Base-by-base conservation (phyloP, 92 coral and sea anemone species). In the Epizoanthus ramosus region DNA sequence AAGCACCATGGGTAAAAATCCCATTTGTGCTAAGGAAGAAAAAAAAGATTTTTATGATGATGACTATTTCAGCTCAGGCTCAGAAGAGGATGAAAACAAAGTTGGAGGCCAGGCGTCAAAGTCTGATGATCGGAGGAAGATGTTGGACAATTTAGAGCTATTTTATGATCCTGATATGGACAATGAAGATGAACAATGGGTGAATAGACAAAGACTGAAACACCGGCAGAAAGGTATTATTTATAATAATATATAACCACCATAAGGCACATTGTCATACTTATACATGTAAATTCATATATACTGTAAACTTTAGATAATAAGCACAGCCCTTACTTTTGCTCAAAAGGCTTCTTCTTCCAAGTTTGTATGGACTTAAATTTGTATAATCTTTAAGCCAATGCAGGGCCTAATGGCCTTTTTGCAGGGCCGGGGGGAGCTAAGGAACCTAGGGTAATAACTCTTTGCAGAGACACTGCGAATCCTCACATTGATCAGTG, bases 81-180 rank as follows among this genome's bases (percentile, higher is more conserved):
- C 98, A 52, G 99, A 96, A 3, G 88, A 79, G 23, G 99, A 96
- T 84, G 96, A 92, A 58, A 86, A 96, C 80, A 81, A 56, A 66
- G 99, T 96, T 41, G 99, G 98, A 41, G 99, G 99, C 1, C 77
- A 89, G 33, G 87, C 91, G 64, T 96, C 99, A 1, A 96, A 96
- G 75, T 96, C 99, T 10, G 89, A 88, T 77, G 88, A 90, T 70
- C 93, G 99, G 17, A 89, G 99, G 41, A 90, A 85, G 74, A 60
- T 94, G 60, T 47, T 92, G 85, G 84, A 94, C 12, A 86, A 94
- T 83, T 98, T 89, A 57, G 98, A 96, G 65, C 83, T 96, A 57
- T 90, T 94, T 63, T 96, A 96, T 88, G 99, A 96, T 79, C 99
- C 99, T 73, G 79, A 94, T 37, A 92, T 96, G 99, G 99, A 96